Percentiles rank a stretch among this genome's conserved stretches.
Conservation (phyloP, 2,113 vertebrate species). For the Hemichromis elongatus region DNA sequence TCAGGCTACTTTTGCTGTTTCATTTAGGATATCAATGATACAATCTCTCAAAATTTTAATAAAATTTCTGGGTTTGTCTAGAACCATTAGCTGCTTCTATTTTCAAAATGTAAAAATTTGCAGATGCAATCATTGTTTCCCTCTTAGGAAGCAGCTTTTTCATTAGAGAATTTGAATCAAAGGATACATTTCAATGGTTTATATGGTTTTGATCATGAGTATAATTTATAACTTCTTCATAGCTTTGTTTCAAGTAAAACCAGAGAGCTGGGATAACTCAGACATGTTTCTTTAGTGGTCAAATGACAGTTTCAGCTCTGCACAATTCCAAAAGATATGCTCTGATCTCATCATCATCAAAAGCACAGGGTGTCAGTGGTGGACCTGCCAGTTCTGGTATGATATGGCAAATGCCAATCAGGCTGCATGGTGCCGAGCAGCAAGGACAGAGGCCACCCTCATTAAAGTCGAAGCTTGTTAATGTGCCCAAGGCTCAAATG, state of each 20-base stretch:
- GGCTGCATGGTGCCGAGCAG: not conserved
- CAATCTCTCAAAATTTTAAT: rapidly evolving
- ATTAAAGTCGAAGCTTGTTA: not conserved
- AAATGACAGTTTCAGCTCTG: not conserved
- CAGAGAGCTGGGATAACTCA: not conserved
- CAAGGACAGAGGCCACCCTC: not conserved
- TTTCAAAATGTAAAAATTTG: not conserved
- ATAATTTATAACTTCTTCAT: not conserved
- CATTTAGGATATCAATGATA: not conserved
- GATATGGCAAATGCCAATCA: not conserved
- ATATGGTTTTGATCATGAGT: rapidly evolving
- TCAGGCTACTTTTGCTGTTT: not conserved
- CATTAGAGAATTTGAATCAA: not conserved
- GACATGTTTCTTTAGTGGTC: not conserved
- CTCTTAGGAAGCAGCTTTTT: not conserved
- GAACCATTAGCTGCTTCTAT: not conserved
- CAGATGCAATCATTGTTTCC: not conserved
- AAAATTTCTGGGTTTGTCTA: not conserved
- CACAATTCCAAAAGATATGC: not conserved
- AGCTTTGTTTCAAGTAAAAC: not conserved
- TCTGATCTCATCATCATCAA: not conserved
- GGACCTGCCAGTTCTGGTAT: not conserved
- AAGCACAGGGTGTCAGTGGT: not conserved
- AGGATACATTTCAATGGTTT: not conserved
- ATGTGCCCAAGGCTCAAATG: not conserved